Evolutionary conservation across 2,888 invertebrate species (phyloP).

Genomic region (Aphodius sticticus): DNA sequence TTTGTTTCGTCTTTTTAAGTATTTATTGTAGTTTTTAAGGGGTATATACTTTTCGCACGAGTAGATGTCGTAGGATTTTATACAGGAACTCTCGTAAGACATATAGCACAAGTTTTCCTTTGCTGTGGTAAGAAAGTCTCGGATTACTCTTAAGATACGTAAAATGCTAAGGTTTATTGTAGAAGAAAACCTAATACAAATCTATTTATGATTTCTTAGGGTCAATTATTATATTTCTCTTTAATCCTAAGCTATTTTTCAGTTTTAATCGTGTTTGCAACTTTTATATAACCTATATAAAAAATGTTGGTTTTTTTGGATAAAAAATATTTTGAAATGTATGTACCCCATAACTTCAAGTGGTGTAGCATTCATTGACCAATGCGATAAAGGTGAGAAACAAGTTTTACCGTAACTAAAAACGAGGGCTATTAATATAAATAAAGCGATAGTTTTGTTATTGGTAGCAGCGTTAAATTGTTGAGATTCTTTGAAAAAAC

Average conservation of each 20-base stretch:
- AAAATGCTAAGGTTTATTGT: neutral
- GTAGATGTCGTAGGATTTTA: neutral
- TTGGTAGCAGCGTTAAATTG: conserved; percentile 15
- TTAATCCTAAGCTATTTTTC: too few relatives aligned
- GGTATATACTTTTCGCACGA: neutral
- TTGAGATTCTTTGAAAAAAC: conserved; percentile 21
- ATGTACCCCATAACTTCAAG: conserved; percentile 11
- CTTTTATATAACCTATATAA: too few relatives aligned
- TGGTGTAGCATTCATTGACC: neutral
- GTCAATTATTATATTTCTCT: too few relatives aligned
- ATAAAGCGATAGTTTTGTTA: conserved; percentile 19
- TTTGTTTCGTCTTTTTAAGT: neutral
- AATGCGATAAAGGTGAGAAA: conserved; percentile 10
- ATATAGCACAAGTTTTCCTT: neutral
- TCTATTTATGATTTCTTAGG: neutral
- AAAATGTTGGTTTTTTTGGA: neutral
- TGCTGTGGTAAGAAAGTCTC: neutral
- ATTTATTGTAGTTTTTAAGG: neutral
- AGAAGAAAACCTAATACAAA: neutral
- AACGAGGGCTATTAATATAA: neutral
- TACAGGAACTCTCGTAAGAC: neutral
- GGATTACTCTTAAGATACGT: neutral
- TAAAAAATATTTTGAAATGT: neutral
- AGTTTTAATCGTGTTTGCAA: too few relatives aligned
- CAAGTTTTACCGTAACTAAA: conserved; percentile 17